Conservation (phyloP, 2,888 invertebrate species). For the Nomada goodeniana region DNA sequence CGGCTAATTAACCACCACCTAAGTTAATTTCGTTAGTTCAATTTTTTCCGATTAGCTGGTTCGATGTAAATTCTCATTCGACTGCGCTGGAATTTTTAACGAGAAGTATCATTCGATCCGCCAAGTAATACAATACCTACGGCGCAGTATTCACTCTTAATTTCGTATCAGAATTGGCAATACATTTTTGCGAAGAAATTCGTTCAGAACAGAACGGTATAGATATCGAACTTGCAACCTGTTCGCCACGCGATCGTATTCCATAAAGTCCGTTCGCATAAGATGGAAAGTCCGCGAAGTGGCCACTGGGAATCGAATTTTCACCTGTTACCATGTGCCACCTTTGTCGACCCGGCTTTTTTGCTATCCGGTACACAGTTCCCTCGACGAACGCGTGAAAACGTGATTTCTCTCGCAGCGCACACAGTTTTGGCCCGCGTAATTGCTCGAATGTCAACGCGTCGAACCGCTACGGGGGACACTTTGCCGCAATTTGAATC, state of each 20-base stretch:
- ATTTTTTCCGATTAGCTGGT: too few relatives aligned
- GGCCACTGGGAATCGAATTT: conserved; percentile 40
- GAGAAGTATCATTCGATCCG: too few relatives aligned
- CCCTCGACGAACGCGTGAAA: conserved; percentile 42
- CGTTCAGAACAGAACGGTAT: conserved; percentile 32
- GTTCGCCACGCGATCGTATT: conserved; percentile 46
- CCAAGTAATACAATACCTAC: too few relatives aligned
- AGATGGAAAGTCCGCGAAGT: conserved; percentile 11
- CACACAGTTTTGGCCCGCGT: conserved; percentile 58
- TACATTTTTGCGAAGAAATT: conserved; percentile 8
- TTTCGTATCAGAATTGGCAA: too few relatives aligned
- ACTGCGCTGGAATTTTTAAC: neutral
- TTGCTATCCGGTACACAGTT: conserved; percentile 54
- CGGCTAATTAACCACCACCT: conserved; percentile 36
- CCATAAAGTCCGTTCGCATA: neutral
- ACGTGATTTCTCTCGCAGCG: neutral
- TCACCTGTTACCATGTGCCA: conserved; percentile 43
- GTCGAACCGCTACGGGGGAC: conserved; percentile 62
- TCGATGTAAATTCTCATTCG: neutral
- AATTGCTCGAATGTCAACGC: conserved; percentile 78
- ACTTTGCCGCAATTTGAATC: conserved; percentile 73
- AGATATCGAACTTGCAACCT: conserved; percentile 36
- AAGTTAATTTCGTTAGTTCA: conserved; percentile 24
- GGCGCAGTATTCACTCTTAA: too few relatives aligned
- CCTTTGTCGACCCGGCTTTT: conserved; percentile 49